A percentile compares a stretch with the other conserved stretches of the same genome.
Evolutionary conservation across 2,113 vertebrate genomes (phyloP).

Genomic region (Nycticorax nycticorax): DNA sequence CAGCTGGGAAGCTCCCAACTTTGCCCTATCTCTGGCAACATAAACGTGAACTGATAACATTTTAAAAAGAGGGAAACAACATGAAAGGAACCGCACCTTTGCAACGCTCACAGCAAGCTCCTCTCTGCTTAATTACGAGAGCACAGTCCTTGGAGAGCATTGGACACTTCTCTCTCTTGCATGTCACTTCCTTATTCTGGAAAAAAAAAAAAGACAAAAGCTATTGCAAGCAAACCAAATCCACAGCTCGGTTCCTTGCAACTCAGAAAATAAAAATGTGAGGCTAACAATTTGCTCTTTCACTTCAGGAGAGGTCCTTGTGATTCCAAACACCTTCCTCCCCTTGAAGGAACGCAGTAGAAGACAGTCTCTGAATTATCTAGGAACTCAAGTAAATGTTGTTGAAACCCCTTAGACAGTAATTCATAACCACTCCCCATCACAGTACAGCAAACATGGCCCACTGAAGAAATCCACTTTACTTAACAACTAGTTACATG

Average conservation of each 20-base stretch:
- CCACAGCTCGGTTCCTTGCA: background rate
- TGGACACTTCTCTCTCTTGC: conserved; percentile 94
- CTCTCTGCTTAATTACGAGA: conserved; percentile 92
- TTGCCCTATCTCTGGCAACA: background rate
- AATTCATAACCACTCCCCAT: background rate
- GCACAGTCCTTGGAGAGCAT: conserved; percentile 89
- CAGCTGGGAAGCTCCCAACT: background rate
- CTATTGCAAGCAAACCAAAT: background rate
- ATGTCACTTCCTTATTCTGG: conserved; percentile 95
- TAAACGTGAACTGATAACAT: background rate
- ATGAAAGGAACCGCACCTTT: conserved; percentile 82
- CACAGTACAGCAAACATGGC: background rate
- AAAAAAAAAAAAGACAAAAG: background rate
- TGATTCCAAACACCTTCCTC: background rate
- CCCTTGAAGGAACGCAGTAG: background rate
- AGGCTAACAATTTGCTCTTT: background rate
- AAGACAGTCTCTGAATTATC: background rate
- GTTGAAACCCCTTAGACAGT: background rate
- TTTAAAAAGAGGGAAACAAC: background rate
- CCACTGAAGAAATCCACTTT: background rate
- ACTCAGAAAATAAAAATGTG: background rate
- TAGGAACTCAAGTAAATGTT: background rate
- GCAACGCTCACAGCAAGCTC: conserved; percentile 93
- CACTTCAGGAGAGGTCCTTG: background rate
- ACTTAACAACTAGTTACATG: background rate